Evolutionary conservation across 2,113 vertebrate genomes (phyloP), one percentile per base, ranked within the genome.

Genomic region (Sula dactylatra): DNA sequence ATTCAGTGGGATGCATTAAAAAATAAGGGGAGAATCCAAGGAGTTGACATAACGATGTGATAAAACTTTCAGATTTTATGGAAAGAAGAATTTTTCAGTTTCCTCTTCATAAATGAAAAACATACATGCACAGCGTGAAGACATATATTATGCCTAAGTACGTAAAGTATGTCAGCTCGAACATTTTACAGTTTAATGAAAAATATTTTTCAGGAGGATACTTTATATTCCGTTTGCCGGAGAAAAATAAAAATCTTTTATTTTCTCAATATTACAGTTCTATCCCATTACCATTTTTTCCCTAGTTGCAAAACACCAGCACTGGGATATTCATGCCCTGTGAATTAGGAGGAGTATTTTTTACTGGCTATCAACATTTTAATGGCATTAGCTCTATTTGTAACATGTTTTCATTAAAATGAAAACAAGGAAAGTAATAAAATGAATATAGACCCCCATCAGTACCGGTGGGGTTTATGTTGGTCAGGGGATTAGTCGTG

Each of bases 41-140:
- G 76, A 90, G 47, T 8, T 95, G 93, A 96, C 76, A 79, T 81
- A 79, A 88, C 70, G 94, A 95, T 77, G 67, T 69, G 79, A 93
- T 90, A 90, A 93, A 97, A 62, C 76, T 47, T 90, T 31, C 36
- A 20, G 61, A 24, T 94, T 93, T 95, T 92, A 86, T 83, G 72
- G 55, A 62, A 93, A 71, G 58, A 54, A 88, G 42, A 55, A 56
- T 92, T 95, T 92, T 93, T 77, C 82, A 44, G 85, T 93, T 93
- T 90, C 82, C 82, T 78, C 64, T 78, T 88, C 67, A n/a, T 50
- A 94, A 96, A 97, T 73, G 54, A 77, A 72, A 96, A 95, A 34
- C 86, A 91, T 47, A 56, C 34, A 88, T 6, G 44, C 72, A 73
- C 64, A 78, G 93, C 45, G 56, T 38, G 55, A 94, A 90, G 92